Conservation (phyloP, 2,888 invertebrate species). For the Hyles lineata region DNA sequence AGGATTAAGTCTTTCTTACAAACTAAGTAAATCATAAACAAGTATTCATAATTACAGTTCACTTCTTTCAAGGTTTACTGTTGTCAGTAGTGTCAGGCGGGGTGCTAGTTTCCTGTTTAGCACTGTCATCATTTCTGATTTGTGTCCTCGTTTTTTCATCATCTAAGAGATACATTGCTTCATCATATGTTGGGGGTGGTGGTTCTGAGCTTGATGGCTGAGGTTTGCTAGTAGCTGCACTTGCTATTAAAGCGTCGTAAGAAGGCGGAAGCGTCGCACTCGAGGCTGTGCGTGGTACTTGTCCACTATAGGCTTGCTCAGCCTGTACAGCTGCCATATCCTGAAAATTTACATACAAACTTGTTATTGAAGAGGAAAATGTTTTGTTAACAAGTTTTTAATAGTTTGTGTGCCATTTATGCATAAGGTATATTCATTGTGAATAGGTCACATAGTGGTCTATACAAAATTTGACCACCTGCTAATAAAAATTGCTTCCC, state of each 20-base stretch:
- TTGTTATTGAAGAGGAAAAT: slow-evolving; percentile 16
- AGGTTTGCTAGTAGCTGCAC: slow-evolving; percentile 69
- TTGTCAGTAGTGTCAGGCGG: slow-evolving; percentile 60
- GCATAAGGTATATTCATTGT: too few relatives aligned
- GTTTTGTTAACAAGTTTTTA: neutral
- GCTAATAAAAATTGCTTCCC: too few relatives aligned
- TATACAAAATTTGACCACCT: too few relatives aligned
- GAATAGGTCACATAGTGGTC: too few relatives aligned
- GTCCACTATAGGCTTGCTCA: slow-evolving; percentile 81
- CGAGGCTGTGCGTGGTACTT: slow-evolving; percentile 83
- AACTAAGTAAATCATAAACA: slow-evolving; percentile 53
- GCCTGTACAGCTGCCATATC: slow-evolving; percentile 85
- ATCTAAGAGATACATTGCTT: slow-evolving; percentile 85
- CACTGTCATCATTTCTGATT: slow-evolving; percentile 63
- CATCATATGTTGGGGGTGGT: slow-evolving; percentile 87
- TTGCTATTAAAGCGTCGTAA: slow-evolving; percentile 85
- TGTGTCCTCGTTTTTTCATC: slow-evolving; percentile 71
- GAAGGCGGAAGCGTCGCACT: slow-evolving; percentile 86
- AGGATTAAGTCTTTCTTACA: slow-evolving; percentile 75
- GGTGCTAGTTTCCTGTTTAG: slow-evolving; percentile 73
- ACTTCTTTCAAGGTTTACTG: slow-evolving; percentile 69
- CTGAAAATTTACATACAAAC: slow-evolving; percentile 61
- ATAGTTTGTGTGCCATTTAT: neutral
- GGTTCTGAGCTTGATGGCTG: slow-evolving; percentile 81
- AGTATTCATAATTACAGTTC: slow-evolving; percentile 41